Base-by-base conservation (phyloP, 2,888 invertebrate genomes). In the Limnephilus marmoratus region DNA sequence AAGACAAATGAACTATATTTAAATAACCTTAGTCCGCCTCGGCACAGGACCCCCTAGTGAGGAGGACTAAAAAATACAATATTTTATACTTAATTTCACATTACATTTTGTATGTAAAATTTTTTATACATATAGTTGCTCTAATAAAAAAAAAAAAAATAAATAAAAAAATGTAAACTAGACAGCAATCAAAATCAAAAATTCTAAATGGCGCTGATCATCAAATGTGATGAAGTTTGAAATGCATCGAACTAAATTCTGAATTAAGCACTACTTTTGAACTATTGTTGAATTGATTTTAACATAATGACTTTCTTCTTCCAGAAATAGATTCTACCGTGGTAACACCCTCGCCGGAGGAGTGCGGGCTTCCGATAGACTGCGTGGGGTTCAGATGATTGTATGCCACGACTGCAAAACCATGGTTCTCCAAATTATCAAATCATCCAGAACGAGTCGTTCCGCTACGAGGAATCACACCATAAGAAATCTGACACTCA, bases 391-490 rank as follows among this genome's bases (percentile, higher is more conserved):
- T 93, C 97, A 98, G 94, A 98, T 99, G 97, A 97, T 98, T 93
- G 98, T 99, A 88, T 99, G 99, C 95, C 98, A 98, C 95, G 99
- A 99, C 96, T 99, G 99, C 96, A 98, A 98, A 95, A 98, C 98
- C 93, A 98, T 99, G 98, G 98, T 99, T 93, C 97, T 98, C 94
- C 98, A 99, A 96, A 99, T 99, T 95, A 99, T 99, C 95, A 98
- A 98, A 95, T 98, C 98, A 37, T 98, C 98, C 94, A 97, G 97
- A 95, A 98, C 97, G 92, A 98, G 97, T 93, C 97, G 98, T 94
- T 97, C 98, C 92, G 98, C 98, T 92, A 98, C 97, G 92, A 97
- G 98, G 94, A 98, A 98, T 96, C 97, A 98, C 95, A 97, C 98
- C 94, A 96, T 98, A 94, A 97, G 98, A 93, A 98, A 97, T 95